These are phyloP conservation scores for Silurus meridionalis DNA, from an alignment of 2,113 vertebrate species.

Conservation along the genomic window DNA sequence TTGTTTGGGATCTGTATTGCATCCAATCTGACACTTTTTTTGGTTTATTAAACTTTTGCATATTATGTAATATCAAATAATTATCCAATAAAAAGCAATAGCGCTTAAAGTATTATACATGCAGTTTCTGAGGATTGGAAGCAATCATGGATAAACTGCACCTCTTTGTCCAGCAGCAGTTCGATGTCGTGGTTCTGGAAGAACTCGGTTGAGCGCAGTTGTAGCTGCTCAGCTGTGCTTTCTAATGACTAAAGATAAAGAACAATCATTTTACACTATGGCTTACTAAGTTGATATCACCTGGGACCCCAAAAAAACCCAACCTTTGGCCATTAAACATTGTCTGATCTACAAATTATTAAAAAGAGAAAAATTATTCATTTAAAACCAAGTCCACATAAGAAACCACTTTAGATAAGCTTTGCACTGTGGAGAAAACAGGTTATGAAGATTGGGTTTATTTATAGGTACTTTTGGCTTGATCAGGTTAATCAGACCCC, in stretches of 20 bases:
- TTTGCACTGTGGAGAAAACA: neutral
- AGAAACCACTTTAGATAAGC: neutral
- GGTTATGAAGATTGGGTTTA: neutral
- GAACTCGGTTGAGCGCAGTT: slow-evolving; percentile 88
- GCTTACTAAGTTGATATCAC: neutral
- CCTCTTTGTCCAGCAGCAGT: slow-evolving; percentile 91
- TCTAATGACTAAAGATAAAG: slow-evolving; percentile 83
- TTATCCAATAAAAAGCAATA: neutral
- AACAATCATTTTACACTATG: neutral
- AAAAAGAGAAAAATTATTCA: neutral
- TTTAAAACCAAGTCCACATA: neutral
- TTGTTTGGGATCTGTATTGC: too few species aligned
- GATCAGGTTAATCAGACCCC: neutral
- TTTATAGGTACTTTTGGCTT: too few species aligned
- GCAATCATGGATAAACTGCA: slow-evolving; percentile 49
- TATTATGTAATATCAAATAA: neutral
- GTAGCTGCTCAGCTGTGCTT: slow-evolving; percentile 87
- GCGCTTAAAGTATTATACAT: neutral
- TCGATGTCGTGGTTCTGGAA: slow-evolving; percentile 89
- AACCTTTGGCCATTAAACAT: neutral
- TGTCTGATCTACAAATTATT: neutral
- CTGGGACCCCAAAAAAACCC: neutral
- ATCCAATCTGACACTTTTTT: too few species aligned
- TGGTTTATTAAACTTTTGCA: neutral
- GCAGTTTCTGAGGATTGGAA: neutral